Base-by-base conservation (phyloP, 2,113 vertebrate genomes). In the Panthera uncia region DNA sequence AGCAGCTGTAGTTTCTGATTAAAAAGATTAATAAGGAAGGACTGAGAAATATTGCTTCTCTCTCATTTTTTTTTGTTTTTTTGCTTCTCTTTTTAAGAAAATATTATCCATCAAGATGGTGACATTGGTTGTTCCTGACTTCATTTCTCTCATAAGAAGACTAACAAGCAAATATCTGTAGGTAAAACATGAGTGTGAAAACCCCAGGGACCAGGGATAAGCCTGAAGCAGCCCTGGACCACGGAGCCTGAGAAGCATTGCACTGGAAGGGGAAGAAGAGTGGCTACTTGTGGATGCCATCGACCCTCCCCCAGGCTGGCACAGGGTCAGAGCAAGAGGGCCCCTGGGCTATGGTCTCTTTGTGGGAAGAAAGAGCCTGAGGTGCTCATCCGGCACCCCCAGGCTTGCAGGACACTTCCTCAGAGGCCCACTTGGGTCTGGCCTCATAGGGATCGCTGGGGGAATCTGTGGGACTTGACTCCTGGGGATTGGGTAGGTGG, bases 251-350 rank as follows among this genome's bases (percentile, higher is more conserved):
- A 68, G 45, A 52, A 85, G 69, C 15, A 86, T 6, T 29, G 16
- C 50, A 61, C 23, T 12, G 52, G 27, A 68, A n/a, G 21, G 48
- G 10, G 2, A 21, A 73, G 79, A 31, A 4, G 6, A 33, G 8
- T 31, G 8, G 27, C 18, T 5, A 3, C 33, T 7, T 2, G 45
- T 3, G 21, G 38, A 19, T 2, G 27, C 7, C 18, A 25, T 4
- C 12, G 25, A 7, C 14, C 29, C 15, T 57, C 21, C 11, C 1
- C 15, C 7, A 19, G 25, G 36, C 31, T 16, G 12, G 36, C 48
- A 12, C 29, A 45, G 7, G 13, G 14, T 23, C 52, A 36, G 25
- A 23, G 2, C 0, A 8, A 68, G 63, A 57, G 38, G 63, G 5
- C 50, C 12, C 18, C 1, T 0, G 74, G 31, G 18, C 19, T 23